Evolutionary conservation across 2,797 vertebrate species (phyloP).

Genomic region (Lagocephalus sceleratus): DNA sequence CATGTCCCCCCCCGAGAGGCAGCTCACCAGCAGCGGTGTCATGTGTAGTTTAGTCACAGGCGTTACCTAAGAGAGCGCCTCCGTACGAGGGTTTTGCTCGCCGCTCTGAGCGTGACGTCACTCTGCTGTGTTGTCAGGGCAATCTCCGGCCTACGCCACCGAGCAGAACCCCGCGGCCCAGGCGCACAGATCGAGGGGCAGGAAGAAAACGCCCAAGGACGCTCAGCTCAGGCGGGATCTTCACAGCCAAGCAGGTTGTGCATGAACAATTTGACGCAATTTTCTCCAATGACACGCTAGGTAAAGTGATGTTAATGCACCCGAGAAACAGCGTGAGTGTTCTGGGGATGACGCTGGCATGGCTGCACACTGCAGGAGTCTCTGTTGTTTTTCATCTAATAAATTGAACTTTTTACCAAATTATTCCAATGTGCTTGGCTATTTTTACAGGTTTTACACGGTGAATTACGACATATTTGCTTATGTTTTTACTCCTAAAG

Average conservation of each 20-base stretch:
- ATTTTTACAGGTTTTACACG: no score
- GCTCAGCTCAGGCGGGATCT: conserved; percentile 77
- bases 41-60: conserved; percentile 38
- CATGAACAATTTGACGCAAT: not conserved
- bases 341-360: no score
- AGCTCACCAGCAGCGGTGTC: conserved; percentile 26
- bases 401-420: no score
- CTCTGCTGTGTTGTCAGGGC: conserved; percentile 69
- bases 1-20: conserved; percentile 9
- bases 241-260: conserved; percentile 72
- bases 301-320: no score
- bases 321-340: no score
- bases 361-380: no score
- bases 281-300: no score
- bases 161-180: conserved; percentile 64
- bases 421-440: no score
- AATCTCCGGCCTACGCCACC: conserved; percentile 53
- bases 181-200: conserved; percentile 73
- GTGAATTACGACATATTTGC: no score
- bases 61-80: conserved; percentile 37
- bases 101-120: conserved; percentile 49
- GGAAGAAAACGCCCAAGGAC: conserved; percentile 84
- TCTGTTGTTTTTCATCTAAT: no score
- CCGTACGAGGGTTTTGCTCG: conserved; percentile 28
- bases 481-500: no score